phyloP scores from a whole-genome alignment of 2,113 vertebrate genomes.

The Todiramphus saurophagus region DNA sequence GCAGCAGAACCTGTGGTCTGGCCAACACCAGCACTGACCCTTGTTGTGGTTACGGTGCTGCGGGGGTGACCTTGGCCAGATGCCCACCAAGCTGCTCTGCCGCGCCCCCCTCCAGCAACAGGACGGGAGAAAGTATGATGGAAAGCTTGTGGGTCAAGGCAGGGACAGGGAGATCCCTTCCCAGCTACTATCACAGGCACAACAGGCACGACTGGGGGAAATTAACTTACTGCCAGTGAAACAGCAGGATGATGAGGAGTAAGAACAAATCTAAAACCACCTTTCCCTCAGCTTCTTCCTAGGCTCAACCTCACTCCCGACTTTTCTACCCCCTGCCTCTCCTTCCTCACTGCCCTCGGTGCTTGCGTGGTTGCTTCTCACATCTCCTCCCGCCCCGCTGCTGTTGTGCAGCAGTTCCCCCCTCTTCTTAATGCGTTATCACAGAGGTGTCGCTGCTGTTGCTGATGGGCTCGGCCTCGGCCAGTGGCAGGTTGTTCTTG shows the following conservation, averaged over 20 bases:
- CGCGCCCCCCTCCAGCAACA: not conserved
- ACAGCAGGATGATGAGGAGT: not conserved
- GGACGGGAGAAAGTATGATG: not conserved
- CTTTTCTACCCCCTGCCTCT: not conserved
- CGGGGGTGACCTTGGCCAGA: not conserved
- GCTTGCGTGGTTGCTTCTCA: not conserved
- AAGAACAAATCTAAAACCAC: not conserved
- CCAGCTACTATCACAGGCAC: not conserved
- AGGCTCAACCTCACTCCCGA: not conserved
- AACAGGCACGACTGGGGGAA: accelerated
- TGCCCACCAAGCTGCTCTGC: not conserved
- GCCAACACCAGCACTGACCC: not conserved
- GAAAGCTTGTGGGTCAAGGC: not conserved
- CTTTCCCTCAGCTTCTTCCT: not conserved
- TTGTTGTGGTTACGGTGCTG: too few relatives aligned
- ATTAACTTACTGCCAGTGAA: not conserved
- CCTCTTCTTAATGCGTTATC: not conserved
- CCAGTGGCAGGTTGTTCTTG: accelerated
- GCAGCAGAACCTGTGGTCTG: not conserved
- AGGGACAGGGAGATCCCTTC: not conserved
- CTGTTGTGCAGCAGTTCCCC: not conserved
- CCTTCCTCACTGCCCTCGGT: not conserved
- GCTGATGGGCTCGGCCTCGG: not conserved
- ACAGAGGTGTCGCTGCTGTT: accelerated
- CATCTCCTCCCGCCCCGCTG: not conserved